Base-by-base conservation (phyloP, 2,888 invertebrate species). In the Pinctada fucata region DNA sequence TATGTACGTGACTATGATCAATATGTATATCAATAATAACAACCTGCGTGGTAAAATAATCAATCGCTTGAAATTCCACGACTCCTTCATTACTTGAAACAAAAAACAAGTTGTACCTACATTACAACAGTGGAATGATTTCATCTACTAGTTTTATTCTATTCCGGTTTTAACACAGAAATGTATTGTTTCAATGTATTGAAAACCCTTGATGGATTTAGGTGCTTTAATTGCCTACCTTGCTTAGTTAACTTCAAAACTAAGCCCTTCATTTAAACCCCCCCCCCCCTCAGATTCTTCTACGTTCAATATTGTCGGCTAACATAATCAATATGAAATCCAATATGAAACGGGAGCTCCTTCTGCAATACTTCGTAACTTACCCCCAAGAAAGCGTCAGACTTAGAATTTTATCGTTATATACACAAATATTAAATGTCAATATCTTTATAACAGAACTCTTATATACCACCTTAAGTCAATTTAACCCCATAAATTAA, bases 341-440 rank as follows among this genome's bases (percentile, higher is more conserved):
- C 58, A 52, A 52, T 52, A 52, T 52, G 5, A 52, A 52, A 10
- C 58, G 10, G 58, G 58, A 52, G 58, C 58, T 52, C 58, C 10
- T 52, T 52, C 58, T 52, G 58, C 58, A 52, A 52, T 52, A 8
- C 58, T 52, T 52, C 58, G 58, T 52, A 52, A 52, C 58, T 52
- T 52, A 52, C 58, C 58, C 58, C 58, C 58, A 52, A 52, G 58
- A 52, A 52, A 52, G 58, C 58, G 58, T 52, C 58, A 52, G 58
- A 52, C 5, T 52, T 52, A 52, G 58, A 52, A 52, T 52, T 52
- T 52, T 52, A 52, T 52, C 58, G 10, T 52, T 52, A 52, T 52
- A 52, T 52, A 52, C n/a, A n/a, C n/a, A n/a, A n/a, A n/a, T n/a
- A n/a, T n/a, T n/a, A n/a, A n/a, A n/a, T n/a, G n/a, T n/a, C 58